A percentile compares a stretch with the other conserved stretches of the same genome.
Evolutionary conservation across 2,113 vertebrate genomes (phyloP).

Genomic region (Cranoglanis bouderius): DNA sequence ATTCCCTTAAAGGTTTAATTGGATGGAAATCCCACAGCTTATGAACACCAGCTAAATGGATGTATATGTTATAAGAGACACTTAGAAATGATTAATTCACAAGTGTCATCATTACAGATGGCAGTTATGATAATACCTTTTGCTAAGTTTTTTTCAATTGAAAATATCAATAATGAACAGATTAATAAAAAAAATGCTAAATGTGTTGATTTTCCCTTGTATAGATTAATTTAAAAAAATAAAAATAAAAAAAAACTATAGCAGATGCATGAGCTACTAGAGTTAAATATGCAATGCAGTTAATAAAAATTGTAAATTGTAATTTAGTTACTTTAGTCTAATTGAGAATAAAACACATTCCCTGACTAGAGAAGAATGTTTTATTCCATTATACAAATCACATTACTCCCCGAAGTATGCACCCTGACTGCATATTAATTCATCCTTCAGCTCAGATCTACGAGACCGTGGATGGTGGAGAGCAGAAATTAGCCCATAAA

Average conservation of each 20-base stretch:
- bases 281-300: background rate
- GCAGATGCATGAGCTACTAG: background rate
- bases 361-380: background rate
- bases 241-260: background rate
- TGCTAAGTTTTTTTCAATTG: background rate
- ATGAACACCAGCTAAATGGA: conserved; percentile 40
- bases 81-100: conserved; percentile 39
- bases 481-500: background rate
- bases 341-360: conserved; percentile 6
- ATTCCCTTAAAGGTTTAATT: conserved; percentile 45
- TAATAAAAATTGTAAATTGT: background rate
- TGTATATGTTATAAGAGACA: conserved; percentile 28
- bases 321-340: background rate
- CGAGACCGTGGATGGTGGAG: background rate
- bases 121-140: conserved; percentile 46
- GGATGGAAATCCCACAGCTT: conserved; percentile 46
- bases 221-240: background rate
- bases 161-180: background rate
- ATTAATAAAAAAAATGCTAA: background rate
- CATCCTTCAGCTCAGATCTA: conserved; percentile 15
- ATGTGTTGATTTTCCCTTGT: background rate
- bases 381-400: background rate
- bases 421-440: conserved; percentile 42
- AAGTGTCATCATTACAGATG: conserved; percentile 71
- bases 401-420: conserved; percentile 6